A percentile compares a stretch with the other conserved stretches of the same genome.
Evolutionary conservation across 2,888 invertebrate species (phyloP).

Genomic region (Pristionchus arcanus): DNA sequence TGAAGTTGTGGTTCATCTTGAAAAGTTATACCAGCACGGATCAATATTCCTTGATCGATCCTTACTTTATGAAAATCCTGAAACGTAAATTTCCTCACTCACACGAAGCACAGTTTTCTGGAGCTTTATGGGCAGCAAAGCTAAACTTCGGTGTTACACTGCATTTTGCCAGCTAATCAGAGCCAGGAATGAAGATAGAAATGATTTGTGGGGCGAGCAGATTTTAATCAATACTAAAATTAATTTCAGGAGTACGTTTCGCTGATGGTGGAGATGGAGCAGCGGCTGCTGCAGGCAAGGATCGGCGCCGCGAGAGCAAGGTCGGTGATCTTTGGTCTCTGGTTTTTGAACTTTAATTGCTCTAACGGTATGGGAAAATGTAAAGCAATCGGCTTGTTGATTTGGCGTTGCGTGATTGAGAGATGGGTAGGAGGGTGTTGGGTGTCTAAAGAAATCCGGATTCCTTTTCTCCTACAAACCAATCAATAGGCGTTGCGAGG

Average conservation of each 20-base stretch:
- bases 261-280: constrained; percentile 51
- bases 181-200: not conserved
- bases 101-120: too few species aligned
- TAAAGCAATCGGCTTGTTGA: not conserved
- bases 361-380: too few species aligned
- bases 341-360: not conserved
- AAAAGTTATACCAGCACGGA: too few species aligned
- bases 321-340: not conserved
- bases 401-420: not conserved
- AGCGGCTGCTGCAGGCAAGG: not conserved
- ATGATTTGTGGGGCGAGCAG: not conserved
- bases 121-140: too few species aligned
- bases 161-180: too few species aligned
- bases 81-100: too few species aligned
- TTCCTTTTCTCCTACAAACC: too few species aligned
- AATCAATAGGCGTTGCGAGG: not conserved
- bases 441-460: too few species aligned
- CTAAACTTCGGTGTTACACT: too few species aligned
- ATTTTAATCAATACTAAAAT: not conserved
- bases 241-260: constrained; percentile 6
- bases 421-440: not conserved
- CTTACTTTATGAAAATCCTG: too few species aligned
- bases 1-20: too few species aligned
- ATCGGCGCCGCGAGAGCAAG: constrained; percentile 25
- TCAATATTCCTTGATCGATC: too few species aligned